These are phyloP conservation scores for Esox masquinongy DNA, from an alignment of 2,797 vertebrate species.

Conservation along the genomic window DNA sequence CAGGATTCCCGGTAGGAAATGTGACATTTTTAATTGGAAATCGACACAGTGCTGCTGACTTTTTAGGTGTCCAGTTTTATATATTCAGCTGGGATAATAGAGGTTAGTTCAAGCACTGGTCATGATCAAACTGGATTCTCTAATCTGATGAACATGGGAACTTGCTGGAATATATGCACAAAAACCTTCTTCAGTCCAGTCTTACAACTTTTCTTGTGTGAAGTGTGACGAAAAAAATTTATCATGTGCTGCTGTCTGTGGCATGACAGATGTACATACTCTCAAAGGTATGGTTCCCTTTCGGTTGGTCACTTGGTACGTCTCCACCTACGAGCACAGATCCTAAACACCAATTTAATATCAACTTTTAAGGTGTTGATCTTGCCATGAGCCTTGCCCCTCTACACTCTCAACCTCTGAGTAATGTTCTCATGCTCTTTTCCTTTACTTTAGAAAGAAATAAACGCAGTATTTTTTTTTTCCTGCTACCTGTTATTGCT, in stretches of 20 bases:
- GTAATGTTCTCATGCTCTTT: too few relatives aligned
- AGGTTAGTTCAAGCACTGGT: not conserved
- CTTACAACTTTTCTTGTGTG: not conserved
- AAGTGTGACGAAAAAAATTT: not conserved
- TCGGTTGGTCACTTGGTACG: too few relatives aligned
- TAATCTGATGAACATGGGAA: not conserved
- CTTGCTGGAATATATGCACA: not conserved
- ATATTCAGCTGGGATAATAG: not conserved
- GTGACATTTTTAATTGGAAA: not conserved
- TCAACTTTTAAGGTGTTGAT: too few relatives aligned
- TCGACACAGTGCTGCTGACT: not conserved
- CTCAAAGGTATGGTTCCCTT: not conserved
- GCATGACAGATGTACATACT: conserved; percentile 24
- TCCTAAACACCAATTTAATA: too few relatives aligned
- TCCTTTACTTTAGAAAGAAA: too few relatives aligned
- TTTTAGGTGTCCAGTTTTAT: not conserved
- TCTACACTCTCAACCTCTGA: too few relatives aligned
- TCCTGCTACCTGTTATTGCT: too few relatives aligned
- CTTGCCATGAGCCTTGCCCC: too few relatives aligned
- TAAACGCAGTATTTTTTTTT: too few relatives aligned
- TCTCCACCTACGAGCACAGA: too few relatives aligned
- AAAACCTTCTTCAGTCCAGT: not conserved
- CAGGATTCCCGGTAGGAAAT: not conserved
- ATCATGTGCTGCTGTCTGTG: not conserved
- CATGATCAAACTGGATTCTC: not conserved